These are phyloP conservation scores for Tetraodon nigroviridis DNA, from an alignment of 2,113 vertebrate genomes.

Conservation along the genomic window DNA sequence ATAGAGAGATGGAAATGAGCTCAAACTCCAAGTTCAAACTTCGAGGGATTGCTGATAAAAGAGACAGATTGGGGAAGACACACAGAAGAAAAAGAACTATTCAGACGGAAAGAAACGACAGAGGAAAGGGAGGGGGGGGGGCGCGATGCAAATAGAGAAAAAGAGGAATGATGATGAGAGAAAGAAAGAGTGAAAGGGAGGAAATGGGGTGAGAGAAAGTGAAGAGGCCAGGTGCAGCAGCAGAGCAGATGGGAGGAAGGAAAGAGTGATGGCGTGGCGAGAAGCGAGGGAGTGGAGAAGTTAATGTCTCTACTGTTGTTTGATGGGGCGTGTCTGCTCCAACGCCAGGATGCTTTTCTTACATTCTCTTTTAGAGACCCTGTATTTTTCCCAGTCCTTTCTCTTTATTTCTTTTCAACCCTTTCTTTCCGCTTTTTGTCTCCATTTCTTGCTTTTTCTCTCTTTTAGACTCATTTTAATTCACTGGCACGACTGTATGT, in stretches of 20 bases:
- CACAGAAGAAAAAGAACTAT: conserved; percentile 36
- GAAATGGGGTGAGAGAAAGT: conserved; percentile 55
- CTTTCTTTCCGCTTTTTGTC: conserved; percentile 9
- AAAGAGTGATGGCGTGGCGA: conserved; percentile 46
- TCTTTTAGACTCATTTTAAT: conserved; percentile 16
- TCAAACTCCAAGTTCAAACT: conserved; percentile 8
- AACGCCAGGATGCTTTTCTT: conserved; percentile 53
- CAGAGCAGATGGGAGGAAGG: conserved; percentile 58
- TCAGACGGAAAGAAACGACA: conserved; percentile 19
- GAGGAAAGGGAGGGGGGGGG: conserved; percentile 38
- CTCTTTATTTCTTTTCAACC: conserved; percentile 26
- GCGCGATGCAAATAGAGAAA: conserved; percentile 14
- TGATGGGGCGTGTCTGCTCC: conserved; percentile 66
- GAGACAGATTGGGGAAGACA: conserved; percentile 35
- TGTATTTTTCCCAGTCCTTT: conserved; percentile 3
- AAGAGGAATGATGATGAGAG: conserved; percentile 28
- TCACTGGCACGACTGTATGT: conserved; percentile 7
- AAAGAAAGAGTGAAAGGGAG: conserved; percentile 41
- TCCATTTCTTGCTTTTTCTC: conserved; percentile 20
- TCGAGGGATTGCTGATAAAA: conserved; percentile 20
- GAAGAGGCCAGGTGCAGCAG: conserved; percentile 60
- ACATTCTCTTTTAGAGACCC: conserved; percentile 45
- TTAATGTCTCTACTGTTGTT: conserved; percentile 62
- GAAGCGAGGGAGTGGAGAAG: conserved; percentile 43
- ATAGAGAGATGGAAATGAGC: conserved; percentile 4